Base-by-base conservation (phyloP, 2,797 vertebrate species). In the Percopsis omiscomaycus region DNA sequence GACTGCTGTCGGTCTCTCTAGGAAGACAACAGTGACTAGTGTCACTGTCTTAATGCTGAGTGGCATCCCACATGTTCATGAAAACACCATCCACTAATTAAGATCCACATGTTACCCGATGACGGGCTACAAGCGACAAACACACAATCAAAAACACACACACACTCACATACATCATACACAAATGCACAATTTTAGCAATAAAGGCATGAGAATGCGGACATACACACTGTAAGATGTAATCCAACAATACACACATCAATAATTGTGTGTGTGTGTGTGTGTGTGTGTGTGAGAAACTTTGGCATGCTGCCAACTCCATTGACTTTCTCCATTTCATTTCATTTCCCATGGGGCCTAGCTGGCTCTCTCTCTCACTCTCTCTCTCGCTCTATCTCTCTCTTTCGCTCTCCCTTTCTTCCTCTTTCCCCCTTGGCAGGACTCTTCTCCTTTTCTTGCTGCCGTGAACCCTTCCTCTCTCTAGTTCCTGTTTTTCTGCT, bases 261-360 rank as follows among this genome's bases (percentile, higher is more conserved):
- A 15, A 13, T n/a, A 10, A 14, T 8, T 16, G 2, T 42, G 15
- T 44, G 55, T 44, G 29, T 30, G 30, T 44, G n/a, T 44, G 29
- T 11, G 10, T 37, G 12, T 50, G 53, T 46, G 16, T 54, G 56
- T 70, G 74, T 70, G 30, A 3, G 3, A 0, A 59, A 64, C 55
- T 51, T 61, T 89, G 86, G 82, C 75, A 56, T 37, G 0, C 0
- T 68, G 81, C 84, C 89, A 83, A 29, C 59, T 8, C 45, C 72
- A 59, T 82, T 5, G 72, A 84, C 74, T 85, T 82, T 61, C 76
- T 66, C 11, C 48, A 51, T 72, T 79, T 64, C 65, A 72, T 69
- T 14, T 0, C 64, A 29, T 28, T 62, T 63, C 61, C 71, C 71
- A 44, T 71, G 59, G 77, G 48, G 15, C 14, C 29, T 49, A 3